Evolutionary conservation across 2,797 vertebrate species (phyloP).

Genomic region (Varecia variegata): DNA sequence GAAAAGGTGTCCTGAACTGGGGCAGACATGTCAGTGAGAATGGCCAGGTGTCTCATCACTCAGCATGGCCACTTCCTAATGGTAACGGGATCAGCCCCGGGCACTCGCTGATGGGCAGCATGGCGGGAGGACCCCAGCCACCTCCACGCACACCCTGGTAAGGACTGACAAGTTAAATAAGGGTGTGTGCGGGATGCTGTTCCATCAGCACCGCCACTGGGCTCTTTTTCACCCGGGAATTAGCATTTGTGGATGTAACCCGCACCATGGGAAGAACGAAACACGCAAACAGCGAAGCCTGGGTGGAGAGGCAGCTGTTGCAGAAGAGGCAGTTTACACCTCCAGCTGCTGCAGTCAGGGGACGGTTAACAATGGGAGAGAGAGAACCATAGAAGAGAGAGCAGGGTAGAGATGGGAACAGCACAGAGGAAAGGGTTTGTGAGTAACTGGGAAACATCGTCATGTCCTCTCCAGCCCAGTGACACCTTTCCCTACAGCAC

Average conservation of each 20-base stretch:
- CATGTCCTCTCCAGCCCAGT: not conserved
- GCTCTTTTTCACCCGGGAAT: not conserved
- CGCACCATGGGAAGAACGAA: not conserved
- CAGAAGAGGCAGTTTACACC: not conserved
- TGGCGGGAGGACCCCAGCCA: not conserved
- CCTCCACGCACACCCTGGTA: not conserved
- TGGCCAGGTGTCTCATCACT: not conserved
- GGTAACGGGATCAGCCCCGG: not conserved
- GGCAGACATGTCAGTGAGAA: not conserved
- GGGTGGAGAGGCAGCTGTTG: not conserved
- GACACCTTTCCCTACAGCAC: not conserved
- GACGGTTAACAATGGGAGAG: not conserved
- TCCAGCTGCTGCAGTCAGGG: not conserved
- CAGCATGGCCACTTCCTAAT: not conserved
- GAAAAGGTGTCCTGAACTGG: not conserved
- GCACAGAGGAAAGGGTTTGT: not conserved
- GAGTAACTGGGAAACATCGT: not conserved
- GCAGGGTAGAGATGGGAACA: not conserved
- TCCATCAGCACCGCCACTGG: not conserved
- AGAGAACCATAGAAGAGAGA: not conserved
- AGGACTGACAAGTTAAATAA: not conserved
- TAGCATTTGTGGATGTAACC: not conserved
- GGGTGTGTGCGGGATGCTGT: not conserved
- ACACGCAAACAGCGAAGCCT: not conserved
- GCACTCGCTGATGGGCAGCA: not conserved